Base-by-base conservation (phyloP, 2,113 vertebrate genomes). In the Sinocyclocheilus grahami region DNA sequence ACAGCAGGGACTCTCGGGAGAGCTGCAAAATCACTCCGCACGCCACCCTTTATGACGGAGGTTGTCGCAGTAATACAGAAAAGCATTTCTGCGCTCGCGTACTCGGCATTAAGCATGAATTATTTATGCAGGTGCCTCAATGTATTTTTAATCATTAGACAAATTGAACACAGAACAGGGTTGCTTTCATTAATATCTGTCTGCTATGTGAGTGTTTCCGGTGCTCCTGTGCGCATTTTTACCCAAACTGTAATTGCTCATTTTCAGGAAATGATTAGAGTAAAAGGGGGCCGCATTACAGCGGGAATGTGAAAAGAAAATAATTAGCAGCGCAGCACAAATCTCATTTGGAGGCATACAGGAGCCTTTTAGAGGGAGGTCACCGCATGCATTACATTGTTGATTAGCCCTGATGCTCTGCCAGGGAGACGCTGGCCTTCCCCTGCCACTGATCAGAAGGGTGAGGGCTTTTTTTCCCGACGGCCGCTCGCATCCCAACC, bases 71-170 rank as follows among this genome's bases (percentile, higher is more conserved):
- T 75, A 86, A 90, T 85, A 81, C 84, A 27, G 37, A 87, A 86
- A 86, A 89, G 42, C 9, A 83, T 53, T 74, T 87, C 75, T 84
- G 58, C 14, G 37, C 72, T 78, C 65, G 78, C 67, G 75, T 71
- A 51, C 69, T 85, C 85, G 76, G 51, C 84, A 81, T 89, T 85
- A 88, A 75, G 78, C 82, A 86, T 92, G 83, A 88, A 90, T 91
- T 86, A 91, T 91, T 92, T 86, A 91, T 91, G 87, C 88, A 85
- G 83, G 85, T 88, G 81, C 88, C 85, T 85, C 48, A 39, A 89
- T 88, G 89, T 90, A 90, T 89, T 91, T 90, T 90, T 88, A 90
- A 90, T 90, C 87, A 91, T 91, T 83, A 89, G 85, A 90, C 88
- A 89, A 90, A 92, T 86, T 86, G 86, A 88, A 87, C 87, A 88